Base-by-base conservation (phyloP, 2,888 invertebrate genomes). In the Hanleya hanleyi region DNA sequence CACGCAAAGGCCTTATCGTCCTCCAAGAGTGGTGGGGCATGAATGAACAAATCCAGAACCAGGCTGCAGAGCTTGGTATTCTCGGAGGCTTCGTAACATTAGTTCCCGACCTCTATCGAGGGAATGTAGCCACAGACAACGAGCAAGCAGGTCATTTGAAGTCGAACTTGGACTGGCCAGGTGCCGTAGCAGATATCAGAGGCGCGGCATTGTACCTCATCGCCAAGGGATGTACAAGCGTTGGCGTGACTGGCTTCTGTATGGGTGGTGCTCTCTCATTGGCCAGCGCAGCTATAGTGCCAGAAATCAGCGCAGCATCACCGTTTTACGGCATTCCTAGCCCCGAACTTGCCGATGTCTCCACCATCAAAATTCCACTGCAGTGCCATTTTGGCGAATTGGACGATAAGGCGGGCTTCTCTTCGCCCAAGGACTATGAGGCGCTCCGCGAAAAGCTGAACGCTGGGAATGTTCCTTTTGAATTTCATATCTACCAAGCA, bases 221-320 rank as follows among this genome's bases (percentile, higher is more conserved):
- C 37, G n/a, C 22, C 5, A 74, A 70, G n/a, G 86, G 86, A 4
- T 86, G 86, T 69, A 64, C n/a, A 49, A 86, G 84, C 77, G 85
- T 89, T 26, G 89, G 88, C 0, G 87, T 88, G n/a, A 86, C 85
- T 0, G 89, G 89, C 7, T 89, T 88, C 79, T 88, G 89, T 73
- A 87, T 89, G 88, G 89, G 89, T 26, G 88, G 89, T 6, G 89
- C 88, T 5, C 75, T 89, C 37, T 70, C 79, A 22, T 69, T 88
- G 47, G 85, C 85, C 0, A 78, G 85, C 0, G 88, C 86, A 0
- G 83, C 78, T 0, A 68, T 80, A 4, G 72, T 86, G 2, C 71
- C 76, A 12, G 86, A 86, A 35, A 77, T 87, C 18, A 82, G 81
- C 35, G 89, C 88, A 0, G 78, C 86, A 1, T 86, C 83, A 5